Evolutionary conservation across 2,797 vertebrate species (phyloP), one percentile per base, ranked within the genome.

Genomic region (Kryptolebias ocellatus): DNA sequence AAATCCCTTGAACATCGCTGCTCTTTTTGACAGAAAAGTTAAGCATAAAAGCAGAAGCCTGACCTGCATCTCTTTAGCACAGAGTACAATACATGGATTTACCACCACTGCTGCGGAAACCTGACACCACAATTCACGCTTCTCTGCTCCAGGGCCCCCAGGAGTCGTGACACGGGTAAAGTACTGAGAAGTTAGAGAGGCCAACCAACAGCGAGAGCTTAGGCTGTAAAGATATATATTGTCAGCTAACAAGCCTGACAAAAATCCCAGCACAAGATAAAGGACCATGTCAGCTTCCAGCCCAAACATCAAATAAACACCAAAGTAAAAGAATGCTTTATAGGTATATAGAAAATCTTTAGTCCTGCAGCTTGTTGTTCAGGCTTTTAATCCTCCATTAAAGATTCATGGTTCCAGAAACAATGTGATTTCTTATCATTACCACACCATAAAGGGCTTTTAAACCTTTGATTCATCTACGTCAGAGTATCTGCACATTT

Each of bases 401-500:
- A 5, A 4, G 10, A 6, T 44, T 71, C 61, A 54, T 46, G 44
- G 27, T 67, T 64, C 62, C n/a, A 56, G 60, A 83, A 80, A 69
- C 66, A 68, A 62, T 55, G 8, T 68, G 63, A 70, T 77, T 64
- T 74, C 46, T 72, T 76, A 51, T 74, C 58, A 75, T 73, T 59
- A 64, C 31, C 18, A 49, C 51, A 52, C 14, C 27, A 42, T 29
- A 49, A 63, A 76, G 54, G 76, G 39, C 79, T 68, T 74, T 46
- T 66, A 77, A 59, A 74, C 37, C 39, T 57, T 57, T 70, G 52
- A 89, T 80, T 87, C 66, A 81, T 83, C 56, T 52, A 44, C 28
- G 1, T 59, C 67, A 68, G 34, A 86, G 89, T 78, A 83, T 83
- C 70, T 49, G 64, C 67, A 63, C 49, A 70, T 80, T 76, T 77